Percentiles rank a stretch among this genome's conserved stretches.
Conservation (phyloP, 1,140 invertebrate species). For the Venustaconcha ellipsiformis region DNA sequence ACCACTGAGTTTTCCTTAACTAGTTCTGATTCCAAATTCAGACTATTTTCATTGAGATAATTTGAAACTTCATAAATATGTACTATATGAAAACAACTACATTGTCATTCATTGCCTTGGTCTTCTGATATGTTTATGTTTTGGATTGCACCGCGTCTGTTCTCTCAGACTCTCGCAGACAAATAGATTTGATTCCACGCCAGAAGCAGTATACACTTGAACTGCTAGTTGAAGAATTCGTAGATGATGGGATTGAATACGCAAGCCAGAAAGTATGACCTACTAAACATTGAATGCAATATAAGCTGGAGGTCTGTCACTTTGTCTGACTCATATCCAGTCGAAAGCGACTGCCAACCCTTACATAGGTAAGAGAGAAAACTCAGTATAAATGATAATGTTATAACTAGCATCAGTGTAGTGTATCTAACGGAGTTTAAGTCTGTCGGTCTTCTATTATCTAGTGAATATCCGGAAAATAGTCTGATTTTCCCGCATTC, state of each 20-base stretch:
- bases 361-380: constrained; percentile 17
- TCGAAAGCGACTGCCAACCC: not conserved
- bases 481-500: not conserved
- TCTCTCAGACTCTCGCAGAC: too few relatives aligned
- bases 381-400: constrained; percentile 22
- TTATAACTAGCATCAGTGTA: constrained; percentile 24
- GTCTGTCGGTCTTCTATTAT: constrained; percentile 23
- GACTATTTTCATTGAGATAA: too few relatives aligned
- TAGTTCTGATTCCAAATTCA: too few relatives aligned
- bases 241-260: constrained; percentile 41
- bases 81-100: too few relatives aligned
- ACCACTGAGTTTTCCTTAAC: too few relatives aligned
- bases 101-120: too few relatives aligned
- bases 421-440: constrained; percentile 17
- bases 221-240: constrained; percentile 44
- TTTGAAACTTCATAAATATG: too few relatives aligned
- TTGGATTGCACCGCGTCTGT: too few relatives aligned
- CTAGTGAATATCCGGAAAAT: not conserved
- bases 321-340: constrained; percentile 1
- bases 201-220: constrained; percentile 14
- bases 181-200: not conserved
- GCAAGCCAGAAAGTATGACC: constrained; percentile 43
- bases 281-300: constrained; percentile 35
- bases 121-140: too few relatives aligned
- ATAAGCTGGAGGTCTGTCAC: constrained; percentile 29